These are phyloP conservation scores for Anodontia alba DNA, from an alignment of 2,888 invertebrate species.

Conservation along the genomic window DNA sequence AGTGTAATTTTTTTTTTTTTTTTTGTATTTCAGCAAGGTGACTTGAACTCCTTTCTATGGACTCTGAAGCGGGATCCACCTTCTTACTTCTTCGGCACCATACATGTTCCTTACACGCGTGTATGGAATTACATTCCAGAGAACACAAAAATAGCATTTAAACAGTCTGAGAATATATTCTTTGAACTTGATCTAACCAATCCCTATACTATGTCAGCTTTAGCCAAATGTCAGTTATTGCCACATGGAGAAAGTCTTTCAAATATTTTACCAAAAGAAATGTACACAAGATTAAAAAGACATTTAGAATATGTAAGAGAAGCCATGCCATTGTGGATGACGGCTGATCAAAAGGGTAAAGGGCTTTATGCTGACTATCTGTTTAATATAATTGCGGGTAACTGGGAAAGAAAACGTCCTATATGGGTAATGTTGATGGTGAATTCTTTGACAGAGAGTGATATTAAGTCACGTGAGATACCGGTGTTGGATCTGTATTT, in stretches of 20 bases:
- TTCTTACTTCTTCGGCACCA: constrained; percentile 87
- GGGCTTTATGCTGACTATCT: constrained; percentile 86
- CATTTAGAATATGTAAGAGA: constrained; percentile 85
- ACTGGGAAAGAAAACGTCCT: constrained; percentile 87
- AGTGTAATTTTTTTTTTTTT: background rate
- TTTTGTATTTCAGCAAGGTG: constrained; percentile 68
- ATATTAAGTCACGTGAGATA: constrained; percentile 85
- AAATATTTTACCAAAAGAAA: constrained; percentile 84
- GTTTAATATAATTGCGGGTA: constrained; percentile 86
- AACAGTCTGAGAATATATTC: constrained; percentile 85
- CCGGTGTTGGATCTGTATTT: constrained; percentile 87
- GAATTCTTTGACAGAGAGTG: constrained; percentile 86
- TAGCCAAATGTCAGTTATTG: constrained; percentile 86
- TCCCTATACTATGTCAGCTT: constrained; percentile 85
- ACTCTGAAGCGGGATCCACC: constrained; percentile 82
- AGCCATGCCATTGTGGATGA: constrained; percentile 85
- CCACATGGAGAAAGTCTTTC: constrained; percentile 83
- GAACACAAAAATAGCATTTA: constrained; percentile 86
- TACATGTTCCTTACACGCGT: constrained; percentile 87
- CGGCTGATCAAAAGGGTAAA: constrained; percentile 82
- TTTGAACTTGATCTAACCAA: constrained; percentile 87
- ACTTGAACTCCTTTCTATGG: constrained; percentile 85
- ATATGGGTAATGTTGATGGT: constrained; percentile 87
- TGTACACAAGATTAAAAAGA: constrained; percentile 85
- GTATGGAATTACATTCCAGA: constrained; percentile 87